Conservation (phyloP, 1,140 invertebrate species). For the Panagrolaimus sp. region DNA sequence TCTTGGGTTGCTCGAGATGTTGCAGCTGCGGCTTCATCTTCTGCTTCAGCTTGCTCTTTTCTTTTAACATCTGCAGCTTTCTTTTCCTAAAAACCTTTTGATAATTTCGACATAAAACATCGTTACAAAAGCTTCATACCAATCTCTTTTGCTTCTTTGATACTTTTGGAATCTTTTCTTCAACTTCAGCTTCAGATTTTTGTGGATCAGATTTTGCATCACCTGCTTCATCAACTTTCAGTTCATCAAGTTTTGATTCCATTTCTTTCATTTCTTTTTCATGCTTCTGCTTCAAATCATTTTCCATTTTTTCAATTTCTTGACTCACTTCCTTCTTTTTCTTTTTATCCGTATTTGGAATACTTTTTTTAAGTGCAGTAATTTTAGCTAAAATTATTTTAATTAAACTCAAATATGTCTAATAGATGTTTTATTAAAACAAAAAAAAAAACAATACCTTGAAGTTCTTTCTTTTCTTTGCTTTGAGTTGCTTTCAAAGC, state of each 20-base stretch:
- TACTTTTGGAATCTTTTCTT: slow-evolving; percentile 60
- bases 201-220: slow-evolving; percentile 4
- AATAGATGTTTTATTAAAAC: no score
- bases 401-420: slow-evolving; percentile 33
- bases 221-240: not conserved
- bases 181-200: slow-evolving; percentile 26
- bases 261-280: slow-evolving; percentile 65
- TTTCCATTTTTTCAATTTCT: slow-evolving; percentile 74
- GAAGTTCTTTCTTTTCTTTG: slow-evolving; percentile 75
- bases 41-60: slow-evolving; percentile 12
- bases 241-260: not conserved
- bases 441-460: slow-evolving; percentile 65
- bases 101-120: not conserved
- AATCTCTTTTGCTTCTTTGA: slow-evolving; percentile 78
- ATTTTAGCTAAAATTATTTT: slow-evolving; percentile 70
- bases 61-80: slow-evolving; percentile 30
- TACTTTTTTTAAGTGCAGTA: slow-evolving; percentile 77
- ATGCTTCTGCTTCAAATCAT: slow-evolving; percentile 65
- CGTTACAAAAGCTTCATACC: slow-evolving; percentile 40
- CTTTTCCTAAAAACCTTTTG: slow-evolving; percentile 39
- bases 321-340: slow-evolving; percentile 81
- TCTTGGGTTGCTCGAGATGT: slow-evolving; percentile 33
- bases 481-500: slow-evolving; percentile 67
- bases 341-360: slow-evolving; percentile 83
- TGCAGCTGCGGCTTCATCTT: slow-evolving; percentile 32